Base-by-base conservation (phyloP, 2,113 vertebrate species). In the Cephalopterus ornatus region DNA sequence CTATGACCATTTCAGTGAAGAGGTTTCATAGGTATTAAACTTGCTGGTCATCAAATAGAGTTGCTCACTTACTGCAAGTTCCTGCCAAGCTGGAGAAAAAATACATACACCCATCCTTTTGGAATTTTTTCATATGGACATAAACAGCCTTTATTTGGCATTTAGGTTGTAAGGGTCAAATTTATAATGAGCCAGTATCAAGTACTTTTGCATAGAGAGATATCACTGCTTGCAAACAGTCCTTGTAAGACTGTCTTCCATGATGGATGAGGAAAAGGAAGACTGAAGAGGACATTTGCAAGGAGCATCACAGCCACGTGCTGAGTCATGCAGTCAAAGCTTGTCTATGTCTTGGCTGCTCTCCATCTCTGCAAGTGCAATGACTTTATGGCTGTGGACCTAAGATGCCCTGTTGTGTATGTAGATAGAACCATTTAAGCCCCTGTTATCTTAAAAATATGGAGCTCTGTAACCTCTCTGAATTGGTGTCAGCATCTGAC, bases 251-350 rank as follows among this genome's bases (percentile, higher is more conserved):
- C 9, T 9, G 8, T 41, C 23, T 53, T 76, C 28, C 23, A 27
- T 0, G 1, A 4, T 61, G 22, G 21, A 61, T 78, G 19, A 62
- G 53, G 66, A 74, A 65, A 82, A 47, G 30, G 24, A 70, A 77
- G 14, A 72, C 7, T 0, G 1, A 84, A 61, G 22, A 12, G 10
- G 6, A 63, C 39, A 3, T n/a, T 46, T 80, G 12, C 46, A 39
- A 53, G 26, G 33, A 73, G 5, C 1, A 2, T n/a, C 53, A 24
- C 0, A 0, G 17, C 47, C 42, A 21, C 0, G 0, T 63, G 44
- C 35, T 58, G 59, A 73, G 33, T 28, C 41, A 41, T 0, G 0
- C 20, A 50, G 20, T 24, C 37, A 62, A 53, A 78, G 12, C 39
- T 21, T 32, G 6, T 30, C 47, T 23, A 1, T 1, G 0, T 16